Evolutionary conservation across 2,113 vertebrate genomes (phyloP).

Genomic region (Triplophysa dalaica): DNA sequence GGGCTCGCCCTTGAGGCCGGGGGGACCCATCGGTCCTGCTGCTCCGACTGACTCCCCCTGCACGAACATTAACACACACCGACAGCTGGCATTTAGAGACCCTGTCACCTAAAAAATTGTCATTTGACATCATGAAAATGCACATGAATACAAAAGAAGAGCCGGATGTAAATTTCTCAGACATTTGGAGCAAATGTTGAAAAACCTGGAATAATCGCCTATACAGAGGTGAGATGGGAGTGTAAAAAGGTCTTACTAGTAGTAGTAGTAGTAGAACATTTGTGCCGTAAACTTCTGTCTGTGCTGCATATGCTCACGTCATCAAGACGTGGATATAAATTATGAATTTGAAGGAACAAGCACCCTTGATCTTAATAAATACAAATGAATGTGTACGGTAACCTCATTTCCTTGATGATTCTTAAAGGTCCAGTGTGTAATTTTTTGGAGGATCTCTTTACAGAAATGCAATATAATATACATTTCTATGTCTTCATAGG

Average conservation of each 20-base stretch:
- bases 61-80: slow-evolving; percentile 10
- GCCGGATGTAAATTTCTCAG: not conserved
- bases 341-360: too few species aligned
- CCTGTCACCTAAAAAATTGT: slow-evolving; percentile 22
- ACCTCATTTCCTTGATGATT: too few species aligned
- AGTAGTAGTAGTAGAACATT: too few species aligned
- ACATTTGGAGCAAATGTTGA: slow-evolving; percentile 28
- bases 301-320: too few species aligned
- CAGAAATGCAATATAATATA: too few species aligned
- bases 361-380: too few species aligned
- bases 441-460: too few species aligned
- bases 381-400: too few species aligned
- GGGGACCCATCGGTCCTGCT: slow-evolving; percentile 79
- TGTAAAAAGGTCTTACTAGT: not conserved
- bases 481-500: too few species aligned
- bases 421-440: too few species aligned
- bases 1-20: slow-evolving; percentile 88
- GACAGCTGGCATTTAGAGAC: slow-evolving; percentile 24
- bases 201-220: slow-evolving; percentile 27
- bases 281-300: not conserved
- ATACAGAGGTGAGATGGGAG: not conserved
- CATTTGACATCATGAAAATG: not conserved
- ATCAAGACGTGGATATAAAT: too few species aligned
- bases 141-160: slow-evolving; percentile 6
- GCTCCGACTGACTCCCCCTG: slow-evolving; percentile 86